Conservation (phyloP, 2,113 vertebrate species). For the Gadus chalcogrammus region DNA sequence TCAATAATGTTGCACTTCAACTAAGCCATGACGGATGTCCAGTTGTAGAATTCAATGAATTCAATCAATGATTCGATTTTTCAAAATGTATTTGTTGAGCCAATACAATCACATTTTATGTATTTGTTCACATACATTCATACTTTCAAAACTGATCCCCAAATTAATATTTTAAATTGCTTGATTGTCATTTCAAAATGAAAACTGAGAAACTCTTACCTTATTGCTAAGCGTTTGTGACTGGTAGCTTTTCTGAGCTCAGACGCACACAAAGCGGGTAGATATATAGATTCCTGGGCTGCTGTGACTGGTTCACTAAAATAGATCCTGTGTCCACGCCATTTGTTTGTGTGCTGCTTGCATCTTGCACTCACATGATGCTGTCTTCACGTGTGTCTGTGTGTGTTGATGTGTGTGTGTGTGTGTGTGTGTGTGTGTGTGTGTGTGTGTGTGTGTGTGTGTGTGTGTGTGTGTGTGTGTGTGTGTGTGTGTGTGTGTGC, state of each 20-base stretch:
- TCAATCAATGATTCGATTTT: no score
- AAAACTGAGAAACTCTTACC: constrained; percentile 45
- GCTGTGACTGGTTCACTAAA: constrained; percentile 70
- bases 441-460: neutral
- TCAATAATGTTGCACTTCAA: no score
- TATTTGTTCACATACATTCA: neutral
- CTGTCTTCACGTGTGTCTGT: constrained; percentile 36
- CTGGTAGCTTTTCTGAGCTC: constrained; percentile 43
- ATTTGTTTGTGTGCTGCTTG: constrained; percentile 40
- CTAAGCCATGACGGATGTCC: no score
- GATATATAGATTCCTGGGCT: constrained; percentile 62
- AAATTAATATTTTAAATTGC: neutral
- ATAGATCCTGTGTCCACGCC: constrained; percentile 59
- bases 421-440: constrained; percentile 3
- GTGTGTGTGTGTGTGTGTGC: neutral
- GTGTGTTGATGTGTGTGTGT: constrained; percentile 27
- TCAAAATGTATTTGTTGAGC: no score
- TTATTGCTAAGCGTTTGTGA: constrained; percentile 32
- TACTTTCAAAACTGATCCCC: neutral
- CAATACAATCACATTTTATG: no score
- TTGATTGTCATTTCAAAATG: neutral
- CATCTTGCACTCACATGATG: constrained; percentile 13
- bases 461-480: neutral
- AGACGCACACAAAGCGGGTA: constrained; percentile 45
- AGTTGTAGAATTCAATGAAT: no score